These are phyloP conservation scores for Dugesia japonica DNA, from an alignment of 2,888 invertebrate species.

Conservation along the genomic window DNA sequence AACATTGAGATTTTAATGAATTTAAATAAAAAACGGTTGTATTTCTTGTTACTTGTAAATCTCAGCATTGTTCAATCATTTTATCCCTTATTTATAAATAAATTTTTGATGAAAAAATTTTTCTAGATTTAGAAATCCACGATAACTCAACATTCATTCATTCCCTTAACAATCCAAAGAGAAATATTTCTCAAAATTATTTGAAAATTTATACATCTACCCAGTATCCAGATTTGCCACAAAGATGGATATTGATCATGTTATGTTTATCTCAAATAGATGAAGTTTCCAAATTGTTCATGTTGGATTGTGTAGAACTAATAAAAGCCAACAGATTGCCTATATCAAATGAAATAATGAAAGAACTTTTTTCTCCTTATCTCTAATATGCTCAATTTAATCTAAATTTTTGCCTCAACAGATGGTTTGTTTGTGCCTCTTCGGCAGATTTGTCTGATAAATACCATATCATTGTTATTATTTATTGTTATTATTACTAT, in stretches of 20 bases:
- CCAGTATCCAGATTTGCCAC: neutral
- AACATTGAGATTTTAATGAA: too few relatives aligned
- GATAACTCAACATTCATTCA: neutral
- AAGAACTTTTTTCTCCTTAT: neutral
- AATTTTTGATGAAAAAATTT: too few relatives aligned
- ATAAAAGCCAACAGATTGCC: constrained; percentile 1
- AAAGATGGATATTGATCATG: constrained; percentile 13
- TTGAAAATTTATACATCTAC: constrained; percentile 13
- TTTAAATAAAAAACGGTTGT: too few relatives aligned
- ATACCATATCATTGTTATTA: neutral
- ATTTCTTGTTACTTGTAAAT: too few relatives aligned
- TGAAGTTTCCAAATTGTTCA: neutral
- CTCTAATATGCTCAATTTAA: constrained; percentile 7
- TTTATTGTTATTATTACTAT: too few relatives aligned
- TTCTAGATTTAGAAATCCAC: neutral
- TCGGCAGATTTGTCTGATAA: neutral
- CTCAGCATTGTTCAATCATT: too few relatives aligned
- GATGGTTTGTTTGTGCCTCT: neutral
- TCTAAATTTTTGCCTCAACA: neutral
- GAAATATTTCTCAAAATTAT: constrained; percentile 15
- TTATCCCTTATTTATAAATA: too few relatives aligned
- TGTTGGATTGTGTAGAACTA: constrained; percentile 3
- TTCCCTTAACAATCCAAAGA: neutral
- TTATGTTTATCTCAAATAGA: constrained; percentile 1
- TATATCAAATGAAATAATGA: constrained; percentile 4